phyloP scores from a whole-genome alignment of 2,888 invertebrate genomes.

The Pocota personata region DNA sequence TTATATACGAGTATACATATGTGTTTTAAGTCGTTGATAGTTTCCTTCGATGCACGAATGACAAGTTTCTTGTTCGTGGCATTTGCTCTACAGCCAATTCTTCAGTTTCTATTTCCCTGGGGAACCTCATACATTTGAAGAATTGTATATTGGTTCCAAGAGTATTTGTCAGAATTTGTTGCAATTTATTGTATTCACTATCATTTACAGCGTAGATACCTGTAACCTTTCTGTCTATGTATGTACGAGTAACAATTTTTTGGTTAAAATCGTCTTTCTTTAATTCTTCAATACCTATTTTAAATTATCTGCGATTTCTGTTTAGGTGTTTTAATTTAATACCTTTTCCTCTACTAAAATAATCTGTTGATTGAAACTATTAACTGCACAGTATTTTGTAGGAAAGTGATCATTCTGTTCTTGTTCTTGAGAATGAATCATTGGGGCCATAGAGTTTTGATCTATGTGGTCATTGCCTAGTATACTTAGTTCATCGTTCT shows the following conservation, averaged over 20 bases:
- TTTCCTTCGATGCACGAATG: slow-evolving; percentile 9
- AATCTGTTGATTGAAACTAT: background rate
- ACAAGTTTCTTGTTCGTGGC: background rate
- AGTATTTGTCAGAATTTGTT: background rate
- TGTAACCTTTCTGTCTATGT: background rate
- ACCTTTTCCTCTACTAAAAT: background rate
- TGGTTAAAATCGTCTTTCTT: background rate
- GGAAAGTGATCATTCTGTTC: background rate
- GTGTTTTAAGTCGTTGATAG: background rate
- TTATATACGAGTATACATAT: no score
- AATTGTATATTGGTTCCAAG: background rate
- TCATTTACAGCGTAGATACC: background rate
- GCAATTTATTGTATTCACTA: background rate
- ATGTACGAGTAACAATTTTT: no score
- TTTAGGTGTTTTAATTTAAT: background rate
- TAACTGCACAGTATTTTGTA: background rate
- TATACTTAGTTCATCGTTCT: background rate
- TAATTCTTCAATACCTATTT: background rate
- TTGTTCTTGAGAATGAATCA: background rate
- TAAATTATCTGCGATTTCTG: background rate
- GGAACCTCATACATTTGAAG: background rate
- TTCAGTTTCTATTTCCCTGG: background rate
- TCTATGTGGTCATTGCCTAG: background rate
- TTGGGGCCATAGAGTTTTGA: no score
- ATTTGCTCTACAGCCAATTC: background rate